Evolutionary conservation across 2,888 invertebrate genomes (phyloP).

Genomic region (Polyommatus icarus): DNA sequence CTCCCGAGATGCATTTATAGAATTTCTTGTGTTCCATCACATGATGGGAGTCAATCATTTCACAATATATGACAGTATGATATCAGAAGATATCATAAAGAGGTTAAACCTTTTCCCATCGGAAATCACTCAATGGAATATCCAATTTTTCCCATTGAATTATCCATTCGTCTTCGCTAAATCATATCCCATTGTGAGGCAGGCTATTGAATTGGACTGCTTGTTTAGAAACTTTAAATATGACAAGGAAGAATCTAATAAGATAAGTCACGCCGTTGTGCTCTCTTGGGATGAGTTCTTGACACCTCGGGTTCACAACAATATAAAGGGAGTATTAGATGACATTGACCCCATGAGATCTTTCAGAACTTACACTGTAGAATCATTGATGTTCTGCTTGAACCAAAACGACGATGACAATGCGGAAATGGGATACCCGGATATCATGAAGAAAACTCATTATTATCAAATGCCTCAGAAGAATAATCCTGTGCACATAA

Average conservation of each 20-base stretch:
- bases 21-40: slow-evolving; percentile 84
- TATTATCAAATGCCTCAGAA: slow-evolving; percentile 62
- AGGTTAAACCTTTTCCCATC: slow-evolving; percentile 68
- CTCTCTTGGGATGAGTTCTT: slow-evolving; percentile 84
- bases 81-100: slow-evolving; percentile 73
- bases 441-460: slow-evolving; percentile 72
- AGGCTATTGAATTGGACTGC: slow-evolving; percentile 84
- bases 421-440: slow-evolving; percentile 64
- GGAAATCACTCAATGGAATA: slow-evolving; percentile 75
- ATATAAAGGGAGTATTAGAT: slow-evolving; percentile 75
- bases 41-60: slow-evolving; percentile 84
- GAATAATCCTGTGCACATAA: slow-evolving; percentile 56
- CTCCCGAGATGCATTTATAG: slow-evolving; percentile 79
- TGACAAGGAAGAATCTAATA: slow-evolving; percentile 70
- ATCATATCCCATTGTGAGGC: slow-evolving; percentile 68
- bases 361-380: slow-evolving; percentile 56
- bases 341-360: slow-evolving; percentile 74
- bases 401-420: slow-evolving; percentile 73
- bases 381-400: slow-evolving; percentile 65
- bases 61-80: slow-evolving; percentile 82
- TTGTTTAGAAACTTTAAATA: slow-evolving; percentile 81
- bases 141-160: slow-evolving; percentile 83
- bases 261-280: slow-evolving; percentile 76
- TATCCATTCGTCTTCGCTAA: slow-evolving; percentile 81
- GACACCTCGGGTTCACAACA: slow-evolving; percentile 80